Percentiles rank a stretch among this genome's conserved stretches.
These are phyloP conservation scores for Aselliscus stoliczkanus DNA, from an alignment of 2,797 vertebrate species.

Conservation along the genomic window DNA sequence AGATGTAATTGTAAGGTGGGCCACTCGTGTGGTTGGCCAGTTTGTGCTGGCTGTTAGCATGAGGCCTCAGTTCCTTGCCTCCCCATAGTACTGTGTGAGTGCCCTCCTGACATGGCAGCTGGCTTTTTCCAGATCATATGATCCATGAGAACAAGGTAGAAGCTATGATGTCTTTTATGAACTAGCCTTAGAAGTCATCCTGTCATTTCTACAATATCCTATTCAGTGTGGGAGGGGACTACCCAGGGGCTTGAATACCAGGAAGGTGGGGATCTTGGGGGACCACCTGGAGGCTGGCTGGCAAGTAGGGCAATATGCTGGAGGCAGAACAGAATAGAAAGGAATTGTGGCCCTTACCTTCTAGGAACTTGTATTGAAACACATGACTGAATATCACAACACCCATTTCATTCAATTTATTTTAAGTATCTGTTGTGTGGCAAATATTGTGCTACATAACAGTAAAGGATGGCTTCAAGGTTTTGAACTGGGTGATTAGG, in stretches of 20 bases:
- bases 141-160: background rate
- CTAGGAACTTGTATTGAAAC: background rate
- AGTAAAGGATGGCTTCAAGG: background rate
- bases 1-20: background rate
- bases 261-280: background rate
- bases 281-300: background rate
- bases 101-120: background rate
- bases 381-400: background rate
- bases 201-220: background rate
- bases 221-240: background rate
- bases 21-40: background rate
- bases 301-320: background rate
- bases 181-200: background rate
- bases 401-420: background rate
- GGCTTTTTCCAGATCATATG: background rate
- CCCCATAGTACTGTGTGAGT: background rate
- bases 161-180: background rate
- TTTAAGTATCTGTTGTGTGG: background rate
- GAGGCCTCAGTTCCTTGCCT: background rate
- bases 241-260: background rate
- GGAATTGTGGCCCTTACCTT: background rate
- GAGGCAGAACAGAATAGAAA: background rate
- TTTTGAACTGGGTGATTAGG: background rate
- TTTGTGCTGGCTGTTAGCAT: background rate
- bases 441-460: background rate